Base-by-base conservation (phyloP, 2,797 vertebrate species). In the Mormyrus hasselquistii region DNA sequence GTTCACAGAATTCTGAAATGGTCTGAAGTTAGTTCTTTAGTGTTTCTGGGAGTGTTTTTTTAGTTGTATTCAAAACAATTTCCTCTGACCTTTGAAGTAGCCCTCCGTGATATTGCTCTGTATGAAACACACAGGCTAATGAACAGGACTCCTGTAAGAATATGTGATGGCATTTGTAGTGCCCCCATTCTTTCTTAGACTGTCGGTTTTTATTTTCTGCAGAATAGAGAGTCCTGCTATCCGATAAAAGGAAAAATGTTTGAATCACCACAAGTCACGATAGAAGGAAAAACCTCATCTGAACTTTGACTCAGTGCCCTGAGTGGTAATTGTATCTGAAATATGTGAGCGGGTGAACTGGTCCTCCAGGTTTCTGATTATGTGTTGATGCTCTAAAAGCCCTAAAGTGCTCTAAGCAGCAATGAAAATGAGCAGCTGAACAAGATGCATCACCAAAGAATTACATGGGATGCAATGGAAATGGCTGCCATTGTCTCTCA, bases 1-100 rank as follows among this genome's bases (percentile, higher is more conserved):
- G 86, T 89, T 89, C 69, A 82, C 50, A 82, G 73, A 73, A 59
- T 82, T 65, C 22, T 65, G 44, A 87, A 76, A 59, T 89, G 38
- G 76, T 87, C 59, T 49, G 52, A 89, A 86, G 62, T n/a, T 53
- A 22, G 73, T 22, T 53, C 41, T 87, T 76, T 12, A 41, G 19
- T 44, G 50, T 76, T 73, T 29, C 38, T 14, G 62, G 8, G n/a
- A 65, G 25, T 2, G n/a, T 50, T 52, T 79, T 47, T 82, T 76
- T 47, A 53, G 83, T 19, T 38, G 59, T 53, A 89, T 86, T 86
- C 83, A 76, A 73, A 62, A 59, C 79, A 85, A 89, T 86, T 49
- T 12, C 22, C 34, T 49, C 86, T 89, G 86, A 87, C 86, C 69
- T 89, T 82, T 52, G 55, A 73, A n/a, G n/a, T 4, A 50, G 38